Base-by-base conservation (phyloP, 1,140 invertebrate genomes). In the Rhagoletis pomonella region DNA sequence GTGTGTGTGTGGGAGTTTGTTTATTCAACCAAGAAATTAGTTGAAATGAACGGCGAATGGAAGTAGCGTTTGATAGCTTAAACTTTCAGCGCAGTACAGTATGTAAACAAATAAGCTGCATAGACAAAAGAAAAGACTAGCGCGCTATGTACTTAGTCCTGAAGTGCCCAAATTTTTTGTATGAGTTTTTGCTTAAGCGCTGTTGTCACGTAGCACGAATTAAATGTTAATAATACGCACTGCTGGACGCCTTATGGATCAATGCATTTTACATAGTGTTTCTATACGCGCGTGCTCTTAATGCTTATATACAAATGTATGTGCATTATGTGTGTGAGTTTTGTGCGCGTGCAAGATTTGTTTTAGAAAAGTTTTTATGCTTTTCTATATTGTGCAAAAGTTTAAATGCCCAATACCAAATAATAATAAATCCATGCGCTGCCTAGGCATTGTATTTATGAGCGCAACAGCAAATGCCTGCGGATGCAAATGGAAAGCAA, bases 21-120 rank as follows among this genome's bases (percentile, higher is more conserved):
- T 73, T 73, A 73, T 73, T 73, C 67, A 73, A 47, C 39, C 67
- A 42, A 44, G n/a, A 73, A 73, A 73, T 73, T 47, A 73, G 10
- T 73, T 44, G 50, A 44, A 44, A 73, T 73, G 67, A 44, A 39
- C 67, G 67, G 39, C 44, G 9, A 73, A 47, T 73, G 67, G 14
- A 14, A 29, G 29, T 29, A 29, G 29, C 29, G 29, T 29, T 29
- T 29, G 29, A 29, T 29, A 29, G 29, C 29, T 29, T 29, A 29
- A 29, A 62, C 1, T n/a, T 10, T 14, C 42, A 62, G 50, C 50
- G 50, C 29, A 29, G 29, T 29, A 29, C 29, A 29, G 29, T 29
- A 29, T 29, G 29, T 47, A 73, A 73, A 73, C 19, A 67, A 14
- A 14, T 3, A 14, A 14, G 12, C 10, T 67, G 19, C 4, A 19